These are phyloP conservation scores for Gorsachius magnificus DNA, from an alignment of 2,797 vertebrate genomes.

Conservation along the genomic window DNA sequence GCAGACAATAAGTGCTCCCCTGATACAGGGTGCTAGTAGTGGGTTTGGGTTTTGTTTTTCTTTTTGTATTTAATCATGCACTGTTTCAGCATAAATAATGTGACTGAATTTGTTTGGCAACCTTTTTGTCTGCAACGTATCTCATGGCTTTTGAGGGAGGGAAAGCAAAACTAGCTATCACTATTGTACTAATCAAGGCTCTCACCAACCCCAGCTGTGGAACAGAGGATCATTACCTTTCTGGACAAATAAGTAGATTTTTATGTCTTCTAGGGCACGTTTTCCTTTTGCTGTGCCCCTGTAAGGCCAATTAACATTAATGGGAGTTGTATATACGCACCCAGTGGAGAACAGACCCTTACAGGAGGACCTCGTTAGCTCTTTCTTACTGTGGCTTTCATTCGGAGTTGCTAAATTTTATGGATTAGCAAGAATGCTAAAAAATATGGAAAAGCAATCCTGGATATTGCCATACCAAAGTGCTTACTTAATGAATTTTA, in stretches of 20 bases:
- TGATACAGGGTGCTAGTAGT: not conserved
- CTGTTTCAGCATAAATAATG: constrained; percentile 18
- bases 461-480: not conserved
- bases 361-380: not conserved
- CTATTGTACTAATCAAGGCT: not conserved
- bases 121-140: not conserved
- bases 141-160: constrained; percentile 6
- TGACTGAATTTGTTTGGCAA: constrained; percentile 19
- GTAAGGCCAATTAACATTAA: not conserved
- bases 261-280: not conserved
- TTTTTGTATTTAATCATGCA: not conserved
- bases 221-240: not conserved
- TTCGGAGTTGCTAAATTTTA: not conserved
- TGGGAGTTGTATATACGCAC: not conserved
- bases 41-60: not conserved
- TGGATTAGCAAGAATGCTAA: not conserved
- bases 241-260: constrained; percentile 15
- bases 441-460: not conserved
- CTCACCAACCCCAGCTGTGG: not conserved
- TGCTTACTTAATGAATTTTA: not conserved
- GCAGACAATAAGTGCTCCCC: not conserved
- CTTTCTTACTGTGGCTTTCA: not conserved
- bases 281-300: not conserved
- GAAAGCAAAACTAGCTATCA: not conserved
- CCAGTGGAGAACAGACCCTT: not conserved